Conservation (phyloP, 2,113 vertebrate genomes). For the Tautogolabrus adspersus region DNA sequence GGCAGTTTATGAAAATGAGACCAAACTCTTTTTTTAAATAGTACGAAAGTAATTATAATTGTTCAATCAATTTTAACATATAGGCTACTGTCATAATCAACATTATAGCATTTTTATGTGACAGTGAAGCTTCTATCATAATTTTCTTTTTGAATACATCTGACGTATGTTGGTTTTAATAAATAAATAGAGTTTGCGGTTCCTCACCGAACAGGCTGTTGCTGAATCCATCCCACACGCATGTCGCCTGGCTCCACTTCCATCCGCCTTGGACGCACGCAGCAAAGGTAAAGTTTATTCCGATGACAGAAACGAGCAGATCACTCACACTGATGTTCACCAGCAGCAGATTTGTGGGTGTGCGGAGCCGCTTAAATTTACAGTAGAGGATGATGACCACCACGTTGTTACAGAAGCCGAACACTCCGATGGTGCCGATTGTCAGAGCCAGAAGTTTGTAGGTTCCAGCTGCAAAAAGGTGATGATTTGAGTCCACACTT, state of each 20-base stretch:
- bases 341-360: conserved; percentile 88
- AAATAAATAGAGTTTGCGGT: background rate
- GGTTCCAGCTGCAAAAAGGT: conserved; percentile 84
- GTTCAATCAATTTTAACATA: too few species aligned
- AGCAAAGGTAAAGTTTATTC: conserved; percentile 88
- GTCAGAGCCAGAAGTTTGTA: conserved; percentile 90
- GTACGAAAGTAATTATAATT: too few species aligned
- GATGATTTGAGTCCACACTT: conserved; percentile 47
- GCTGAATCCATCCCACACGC: conserved; percentile 93
- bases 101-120: too few species aligned
- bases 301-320: conserved; percentile 87
- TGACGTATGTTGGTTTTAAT: background rate
- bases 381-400: conserved; percentile 88
- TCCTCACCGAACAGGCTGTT: conserved; percentile 93
- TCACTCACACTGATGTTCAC: conserved; percentile 90
- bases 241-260: conserved; percentile 88
- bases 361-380: conserved; percentile 88
- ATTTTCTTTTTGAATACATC: background rate
- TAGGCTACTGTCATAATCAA: too few species aligned
- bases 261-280: conserved; percentile 89
- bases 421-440: conserved; percentile 86
- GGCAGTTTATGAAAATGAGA: too few species aligned
- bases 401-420: conserved; percentile 89
- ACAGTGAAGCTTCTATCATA: too few species aligned
- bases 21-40: too few species aligned